Percentiles rank a stretch among this genome's conserved stretches.
Conservation (phyloP, 2,113 vertebrate genomes). For the Eulemur macaco region DNA sequence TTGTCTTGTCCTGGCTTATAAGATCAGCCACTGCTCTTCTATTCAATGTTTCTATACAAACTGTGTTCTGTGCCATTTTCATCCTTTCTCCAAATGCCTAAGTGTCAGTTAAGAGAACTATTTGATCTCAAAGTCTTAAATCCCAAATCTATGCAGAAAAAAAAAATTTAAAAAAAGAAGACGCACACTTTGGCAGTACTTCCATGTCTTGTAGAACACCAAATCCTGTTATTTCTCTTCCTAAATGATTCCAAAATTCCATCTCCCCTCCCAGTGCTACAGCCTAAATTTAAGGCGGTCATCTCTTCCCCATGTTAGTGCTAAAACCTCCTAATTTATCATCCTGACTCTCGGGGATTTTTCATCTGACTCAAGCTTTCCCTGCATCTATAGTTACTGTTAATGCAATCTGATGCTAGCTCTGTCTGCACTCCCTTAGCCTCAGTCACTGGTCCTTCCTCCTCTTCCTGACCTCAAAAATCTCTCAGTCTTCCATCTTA, state of each 20-base stretch:
- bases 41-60: not conserved
- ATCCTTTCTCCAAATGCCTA: not conserved
- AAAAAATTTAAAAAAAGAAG: not conserved
- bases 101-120: not conserved
- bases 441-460: not conserved
- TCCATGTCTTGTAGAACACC: too few relatives aligned
- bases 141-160: not conserved
- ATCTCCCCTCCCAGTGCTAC: fast-evolving
- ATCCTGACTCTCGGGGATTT: fast-evolving
- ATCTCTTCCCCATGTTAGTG: not conserved
- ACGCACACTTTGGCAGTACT: not conserved
- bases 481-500: not conserved
- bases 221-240: not conserved
- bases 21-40: not conserved
- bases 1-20: not conserved
- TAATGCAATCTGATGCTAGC: not conserved
- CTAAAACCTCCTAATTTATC: not conserved
- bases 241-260: not conserved
- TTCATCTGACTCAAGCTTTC: not conserved
- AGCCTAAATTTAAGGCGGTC: not conserved
- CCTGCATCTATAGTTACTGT: not conserved
- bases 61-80: not conserved
- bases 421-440: fast-evolving
- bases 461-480: not conserved
- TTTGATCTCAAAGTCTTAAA: not conserved